Evolutionary conservation across 2,888 invertebrate genomes (phyloP), one percentile per base, ranked within the genome.

Genomic region (Emmelina monodactyla): DNA sequence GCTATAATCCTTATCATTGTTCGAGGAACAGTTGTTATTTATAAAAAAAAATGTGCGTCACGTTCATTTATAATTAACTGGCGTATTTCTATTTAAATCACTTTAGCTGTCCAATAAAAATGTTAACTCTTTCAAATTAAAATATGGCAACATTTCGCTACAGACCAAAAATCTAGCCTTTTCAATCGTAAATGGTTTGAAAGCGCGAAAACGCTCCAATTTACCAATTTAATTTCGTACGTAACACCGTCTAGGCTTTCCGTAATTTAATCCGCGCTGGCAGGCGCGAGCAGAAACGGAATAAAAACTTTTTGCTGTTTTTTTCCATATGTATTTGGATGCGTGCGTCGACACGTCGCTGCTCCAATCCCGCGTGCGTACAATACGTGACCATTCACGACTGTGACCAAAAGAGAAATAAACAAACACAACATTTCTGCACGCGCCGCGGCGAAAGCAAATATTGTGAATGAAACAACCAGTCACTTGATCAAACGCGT

Each of bases 301-400:
- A 52, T 56, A 59, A 61, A 52, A 25, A 32, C 16, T 32, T 40
- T 39, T 49, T 55, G n/a, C n/a, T n/a, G n/a, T n/a, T n/a, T n/a
- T n/a, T n/a, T n/a, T n/a, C n/a, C n/a, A n/a, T n/a, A n/a, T 58
- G 62, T 62, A 60, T 64, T 59, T 50, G 53, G 61, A 63, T 58
- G 53, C 56, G 58, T 56, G 54, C 57, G 58, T 51, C 45, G 55
- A 51, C 69, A 69, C 71, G 71, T 69, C 47, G 60, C 41, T 43
- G 34, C 40, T 32, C 34, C 52, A 64, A 69, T 65, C 64, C 58
- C 47, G 52, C 59, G 51, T 51, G 58, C 56, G 61, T 55, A 61
- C 59, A 58, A 58, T 62, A 73, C 75, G 75, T 75, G 75, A 72
- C 70, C 64, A 62, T 69, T 68, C 62, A 61, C 55, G 49, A 46